Evolutionary conservation across 2,113 vertebrate species (phyloP).

Genomic region (Phaethon lepturus): DNA sequence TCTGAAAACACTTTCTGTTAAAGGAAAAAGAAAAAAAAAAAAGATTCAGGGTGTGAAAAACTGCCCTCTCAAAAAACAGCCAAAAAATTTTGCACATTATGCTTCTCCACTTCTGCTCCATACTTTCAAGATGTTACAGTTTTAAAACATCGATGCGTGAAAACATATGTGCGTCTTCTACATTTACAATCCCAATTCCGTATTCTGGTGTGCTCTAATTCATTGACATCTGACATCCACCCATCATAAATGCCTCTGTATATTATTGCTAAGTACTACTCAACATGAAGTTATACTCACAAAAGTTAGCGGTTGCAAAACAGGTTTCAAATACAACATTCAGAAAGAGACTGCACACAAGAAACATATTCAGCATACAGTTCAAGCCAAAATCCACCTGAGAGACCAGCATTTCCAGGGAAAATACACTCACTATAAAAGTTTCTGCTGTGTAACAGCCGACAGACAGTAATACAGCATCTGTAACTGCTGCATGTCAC

Average conservation of each 20-base stretch:
- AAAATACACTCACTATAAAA: background rate
- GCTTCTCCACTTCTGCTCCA: background rate
- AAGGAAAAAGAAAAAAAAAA: slow-evolving; percentile 22
- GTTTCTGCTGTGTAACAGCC: background rate
- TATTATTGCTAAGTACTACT: background rate
- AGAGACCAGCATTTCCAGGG: background rate
- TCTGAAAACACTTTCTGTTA: slow-evolving; percentile 97
- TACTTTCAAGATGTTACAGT: background rate
- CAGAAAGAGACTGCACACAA: slow-evolving; percentile 7
- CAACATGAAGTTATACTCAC: background rate
- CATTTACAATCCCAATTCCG: background rate
- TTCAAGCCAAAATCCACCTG: background rate
- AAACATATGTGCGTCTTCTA: background rate
- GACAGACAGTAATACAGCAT: background rate
- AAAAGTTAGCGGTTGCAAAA: slow-evolving; percentile 16
- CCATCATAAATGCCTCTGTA: background rate
- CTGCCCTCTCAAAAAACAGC: background rate
- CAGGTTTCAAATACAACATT: slow-evolving; percentile 1
- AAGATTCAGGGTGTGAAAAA: slow-evolving; percentile 22
- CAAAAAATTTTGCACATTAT: background rate
- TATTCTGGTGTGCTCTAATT: background rate
- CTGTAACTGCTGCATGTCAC: background rate
- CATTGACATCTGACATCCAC: background rate
- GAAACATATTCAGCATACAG: slow-evolving; percentile 1
- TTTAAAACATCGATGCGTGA: background rate